Percentiles rank a stretch among this genome's conserved stretches.
Conservation (phyloP, 2,113 vertebrate species). For the Megaleporinus macrocephalus region DNA sequence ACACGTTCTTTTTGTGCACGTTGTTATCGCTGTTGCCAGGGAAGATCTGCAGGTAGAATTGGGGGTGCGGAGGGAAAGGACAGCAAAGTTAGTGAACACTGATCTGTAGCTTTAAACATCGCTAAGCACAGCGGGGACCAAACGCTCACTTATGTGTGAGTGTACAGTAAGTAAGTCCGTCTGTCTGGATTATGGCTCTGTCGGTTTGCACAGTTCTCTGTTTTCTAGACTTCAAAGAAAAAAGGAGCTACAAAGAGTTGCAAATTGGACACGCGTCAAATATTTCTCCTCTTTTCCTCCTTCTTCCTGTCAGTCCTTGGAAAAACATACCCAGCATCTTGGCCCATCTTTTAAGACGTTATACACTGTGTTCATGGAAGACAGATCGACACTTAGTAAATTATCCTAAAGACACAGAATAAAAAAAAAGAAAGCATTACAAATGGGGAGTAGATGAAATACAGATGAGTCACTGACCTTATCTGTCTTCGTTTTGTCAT, state of each 20-base stretch:
- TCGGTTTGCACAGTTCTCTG: not conserved
- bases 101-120: not conserved
- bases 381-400: not conserved
- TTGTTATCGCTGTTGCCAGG: constrained; percentile 92
- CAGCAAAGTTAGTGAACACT: not conserved
- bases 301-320: not conserved
- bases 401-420: not conserved
- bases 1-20: constrained; percentile 92
- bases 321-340: not conserved
- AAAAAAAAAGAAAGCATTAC: not conserved
- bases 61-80: not conserved
- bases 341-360: not conserved
- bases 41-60: constrained; percentile 81
- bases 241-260: not conserved
- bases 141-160: not conserved
- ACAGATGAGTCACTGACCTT: constrained; percentile 75
- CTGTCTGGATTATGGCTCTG: not conserved
- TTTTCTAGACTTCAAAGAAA: constrained; percentile 7
- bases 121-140: not conserved
- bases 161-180: not conserved
- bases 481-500: constrained; percentile 72
- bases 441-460: not conserved
- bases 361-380: not conserved
- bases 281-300: no score
- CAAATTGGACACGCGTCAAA: not conserved